A percentile compares a stretch with the other conserved stretches of the same genome.
Conservation (phyloP, 2,797 vertebrate species). For the Carcharodon carcharias region DNA sequence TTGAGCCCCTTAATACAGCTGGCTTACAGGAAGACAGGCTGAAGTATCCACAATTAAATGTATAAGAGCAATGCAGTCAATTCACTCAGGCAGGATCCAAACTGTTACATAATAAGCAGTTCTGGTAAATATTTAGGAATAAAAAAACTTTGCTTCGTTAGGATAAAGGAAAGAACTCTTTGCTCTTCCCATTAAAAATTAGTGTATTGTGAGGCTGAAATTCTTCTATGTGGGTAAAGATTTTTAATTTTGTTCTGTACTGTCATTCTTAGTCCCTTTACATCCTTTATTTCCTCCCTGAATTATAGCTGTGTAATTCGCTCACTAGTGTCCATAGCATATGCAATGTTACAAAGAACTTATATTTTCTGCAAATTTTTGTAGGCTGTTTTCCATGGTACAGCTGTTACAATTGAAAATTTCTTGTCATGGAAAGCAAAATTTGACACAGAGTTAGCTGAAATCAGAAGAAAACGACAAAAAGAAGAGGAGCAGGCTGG, state of each 20-base stretch:
- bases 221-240: neutral
- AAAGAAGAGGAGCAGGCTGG: conserved; percentile 86
- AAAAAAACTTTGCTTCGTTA: neutral
- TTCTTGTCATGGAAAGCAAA: conserved; percentile 87
- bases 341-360: neutral
- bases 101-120: neutral
- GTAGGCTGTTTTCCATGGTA: conserved; percentile 88
- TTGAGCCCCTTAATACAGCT: neutral
- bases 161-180: neutral
- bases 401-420: conserved; percentile 92
- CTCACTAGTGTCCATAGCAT: neutral
- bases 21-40: neutral
- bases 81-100: neutral
- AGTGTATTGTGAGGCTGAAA: neutral
- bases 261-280: neutral
- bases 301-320: neutral
- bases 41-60: neutral
- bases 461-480: conserved; percentile 77
- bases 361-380: conserved; percentile 42
- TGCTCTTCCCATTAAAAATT: neutral
- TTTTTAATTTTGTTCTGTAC: neutral
- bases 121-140: neutral
- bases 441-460: conserved; percentile 79
- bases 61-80: neutral
- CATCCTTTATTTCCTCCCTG: neutral